Evolutionary conservation across 2,797 vertebrate genomes (phyloP), one percentile per base, ranked within the genome.

Genomic region (Mareca penelope): DNA sequence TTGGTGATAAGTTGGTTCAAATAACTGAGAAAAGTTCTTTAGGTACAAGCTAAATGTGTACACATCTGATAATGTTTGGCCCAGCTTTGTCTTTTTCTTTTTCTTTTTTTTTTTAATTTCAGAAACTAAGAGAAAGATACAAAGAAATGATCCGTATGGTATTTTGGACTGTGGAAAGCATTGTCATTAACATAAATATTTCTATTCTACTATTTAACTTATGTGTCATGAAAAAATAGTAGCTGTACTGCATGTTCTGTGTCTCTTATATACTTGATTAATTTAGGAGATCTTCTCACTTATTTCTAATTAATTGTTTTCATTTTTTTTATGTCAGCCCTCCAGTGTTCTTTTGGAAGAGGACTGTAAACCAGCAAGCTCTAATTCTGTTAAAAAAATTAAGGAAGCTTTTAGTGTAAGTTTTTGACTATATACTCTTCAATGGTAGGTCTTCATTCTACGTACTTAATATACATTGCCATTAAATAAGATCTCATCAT

Each of bases 391-490:
- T 82, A 98, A 97, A 97, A 98, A 97, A 94, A 96, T 98, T 78
- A 98, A 98, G 91, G 99, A 99, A 96, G 98, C 99, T 48, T 99
- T 99, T 95, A 99, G 98, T 97, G 99, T 99, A 97, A 98, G 99
- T 98, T 85, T 92, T 90, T 95, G 61, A 79, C 82, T 85, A 42
- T 90, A 33, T 93, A 11, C 64, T 80, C 37, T 75, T 46, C 57
- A 53, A 70, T 55, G 80, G 83, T 90, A 87, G 82, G 85, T 93
- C 61, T 93, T 75, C 53, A n/a, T 93, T 92, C 48, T 96, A 28
- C 23, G 4, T 48, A 7, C 48, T 55, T 33, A 37, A 0, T 61
- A 26, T 60, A 40, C 14, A 8, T 13, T 80, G 61, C 50, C 14
- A 5, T 75, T 81, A 61, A 90, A 84, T 80, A 53, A 93, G 29